Evolutionary conservation across 2,797 vertebrate genomes (phyloP).

Genomic region (Buphagus erythrorhynchus): DNA sequence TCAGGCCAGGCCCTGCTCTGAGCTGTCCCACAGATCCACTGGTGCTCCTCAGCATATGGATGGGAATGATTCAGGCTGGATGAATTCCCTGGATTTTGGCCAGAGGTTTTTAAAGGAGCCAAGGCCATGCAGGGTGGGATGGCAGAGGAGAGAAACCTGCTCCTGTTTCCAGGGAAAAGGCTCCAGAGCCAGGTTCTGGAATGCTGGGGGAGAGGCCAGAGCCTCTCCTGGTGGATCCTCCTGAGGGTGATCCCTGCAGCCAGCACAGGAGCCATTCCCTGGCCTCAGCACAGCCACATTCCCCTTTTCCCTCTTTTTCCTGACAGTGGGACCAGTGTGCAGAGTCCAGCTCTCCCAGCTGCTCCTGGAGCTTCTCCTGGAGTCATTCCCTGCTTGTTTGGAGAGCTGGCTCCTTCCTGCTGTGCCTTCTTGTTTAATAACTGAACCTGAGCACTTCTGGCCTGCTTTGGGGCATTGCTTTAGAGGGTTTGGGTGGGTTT

Average conservation of each 20-base stretch:
- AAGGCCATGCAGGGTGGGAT: neutral
- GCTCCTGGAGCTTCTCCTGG: neutral
- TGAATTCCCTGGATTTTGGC: neutral
- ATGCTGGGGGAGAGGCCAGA: fast-evolving
- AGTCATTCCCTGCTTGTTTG: neutral
- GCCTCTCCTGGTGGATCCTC: neutral
- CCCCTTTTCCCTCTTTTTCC: neutral
- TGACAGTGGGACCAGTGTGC: neutral
- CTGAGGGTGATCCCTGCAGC: neutral
- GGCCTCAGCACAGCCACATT: neutral
- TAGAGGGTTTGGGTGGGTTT: neutral
- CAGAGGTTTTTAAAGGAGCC: neutral
- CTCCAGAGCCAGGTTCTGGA: neutral
- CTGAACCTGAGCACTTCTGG: neutral
- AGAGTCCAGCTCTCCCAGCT: neutral
- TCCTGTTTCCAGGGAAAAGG: neutral
- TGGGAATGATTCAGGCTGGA: conserved; percentile 31
- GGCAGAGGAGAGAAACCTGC: neutral
- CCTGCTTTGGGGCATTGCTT: neutral
- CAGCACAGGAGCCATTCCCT: neutral
- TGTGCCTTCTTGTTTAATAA: neutral
- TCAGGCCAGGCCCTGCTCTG: neutral
- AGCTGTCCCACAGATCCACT: neutral
- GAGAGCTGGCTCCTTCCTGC: neutral
- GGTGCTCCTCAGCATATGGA: conserved; percentile 7